Evolutionary conservation across 2,888 invertebrate species (phyloP).

Genomic region (Tyria jacobaeae): DNA sequence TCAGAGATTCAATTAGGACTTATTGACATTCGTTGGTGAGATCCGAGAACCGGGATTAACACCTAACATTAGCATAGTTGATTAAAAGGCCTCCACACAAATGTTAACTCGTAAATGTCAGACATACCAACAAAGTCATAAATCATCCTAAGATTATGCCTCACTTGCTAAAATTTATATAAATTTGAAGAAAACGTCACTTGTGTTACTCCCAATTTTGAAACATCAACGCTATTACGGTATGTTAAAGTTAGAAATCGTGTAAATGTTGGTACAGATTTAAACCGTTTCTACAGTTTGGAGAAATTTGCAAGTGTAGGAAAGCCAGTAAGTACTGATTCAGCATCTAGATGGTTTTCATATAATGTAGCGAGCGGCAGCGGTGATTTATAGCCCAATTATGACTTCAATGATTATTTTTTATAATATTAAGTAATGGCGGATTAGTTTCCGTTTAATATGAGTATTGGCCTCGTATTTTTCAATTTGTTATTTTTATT

Average conservation of each 20-base stretch:
- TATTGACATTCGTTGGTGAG: constrained; percentile 78
- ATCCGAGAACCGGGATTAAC: constrained; percentile 70
- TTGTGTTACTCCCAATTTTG: constrained; percentile 37
- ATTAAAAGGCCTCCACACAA: constrained; percentile 83
- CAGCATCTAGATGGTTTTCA: constrained; percentile 76
- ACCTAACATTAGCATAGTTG: constrained; percentile 85
- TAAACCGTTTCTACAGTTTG: constrained; percentile 50
- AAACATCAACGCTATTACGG: constrained; percentile 47
- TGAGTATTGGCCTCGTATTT: neutral
- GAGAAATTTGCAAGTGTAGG: constrained; percentile 71
- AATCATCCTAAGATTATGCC: constrained; percentile 85
- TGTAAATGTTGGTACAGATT: constrained; percentile 24
- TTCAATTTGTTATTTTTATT: neutral
- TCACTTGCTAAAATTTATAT: constrained; percentile 73
- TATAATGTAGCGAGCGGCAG: constrained; percentile 71
- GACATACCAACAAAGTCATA: constrained; percentile 78
- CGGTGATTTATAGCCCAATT: constrained; percentile 83
- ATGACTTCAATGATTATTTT: constrained; percentile 70
- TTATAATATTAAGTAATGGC: constrained; percentile 48
- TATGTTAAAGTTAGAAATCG: constrained; percentile 48
- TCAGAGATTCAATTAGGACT: constrained; percentile 79
- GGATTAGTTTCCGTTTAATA: constrained; percentile 5
- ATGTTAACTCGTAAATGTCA: constrained; percentile 85
- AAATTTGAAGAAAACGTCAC: constrained; percentile 58
- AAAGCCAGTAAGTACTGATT: constrained; percentile 77